These are phyloP conservation scores for Caenorhabditis sinica DNA, from an alignment of 2,888 invertebrate species.

Conservation along the genomic window DNA sequence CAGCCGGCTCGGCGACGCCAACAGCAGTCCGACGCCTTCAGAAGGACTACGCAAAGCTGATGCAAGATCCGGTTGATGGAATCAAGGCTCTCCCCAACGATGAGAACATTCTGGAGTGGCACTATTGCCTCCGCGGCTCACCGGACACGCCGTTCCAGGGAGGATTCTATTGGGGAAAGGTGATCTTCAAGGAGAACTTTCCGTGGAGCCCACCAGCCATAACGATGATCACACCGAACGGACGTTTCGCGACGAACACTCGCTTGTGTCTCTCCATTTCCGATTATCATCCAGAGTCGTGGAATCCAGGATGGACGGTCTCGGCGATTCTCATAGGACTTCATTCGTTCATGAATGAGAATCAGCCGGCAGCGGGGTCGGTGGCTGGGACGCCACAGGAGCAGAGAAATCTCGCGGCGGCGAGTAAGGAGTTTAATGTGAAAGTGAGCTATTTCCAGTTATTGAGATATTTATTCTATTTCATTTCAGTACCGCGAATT, in stretches of 20 bases:
- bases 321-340: constrained; percentile 90
- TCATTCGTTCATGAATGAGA: constrained; percentile 89
- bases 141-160: constrained; percentile 93
- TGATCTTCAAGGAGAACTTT: constrained; percentile 90
- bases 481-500: constrained; percentile 56
- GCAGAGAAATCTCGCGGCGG: constrained; percentile 85
- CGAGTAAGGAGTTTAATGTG: constrained; percentile 92
- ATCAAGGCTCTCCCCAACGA: constrained; percentile 89
- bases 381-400: constrained; percentile 85
- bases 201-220: constrained; percentile 83
- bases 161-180: constrained; percentile 94
- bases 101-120: constrained; percentile 97
- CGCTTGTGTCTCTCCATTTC: constrained; percentile 94
- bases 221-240: constrained; percentile 92
- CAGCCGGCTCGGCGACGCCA: constrained; percentile 67
- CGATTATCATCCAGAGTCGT: constrained; percentile 97
- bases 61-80: constrained; percentile 85
- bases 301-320: constrained; percentile 99
- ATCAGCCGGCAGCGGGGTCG: constrained; percentile 94
- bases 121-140: constrained; percentile 96
- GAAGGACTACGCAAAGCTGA: constrained; percentile 95
- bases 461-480: background rate
- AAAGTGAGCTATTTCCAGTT: constrained; percentile 84
- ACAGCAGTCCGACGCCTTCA: constrained; percentile 92
- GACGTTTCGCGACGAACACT: constrained; percentile 85